phyloP scores from a whole-genome alignment of 2,797 vertebrate genomes.

The Euthynnus affinis region DNA sequence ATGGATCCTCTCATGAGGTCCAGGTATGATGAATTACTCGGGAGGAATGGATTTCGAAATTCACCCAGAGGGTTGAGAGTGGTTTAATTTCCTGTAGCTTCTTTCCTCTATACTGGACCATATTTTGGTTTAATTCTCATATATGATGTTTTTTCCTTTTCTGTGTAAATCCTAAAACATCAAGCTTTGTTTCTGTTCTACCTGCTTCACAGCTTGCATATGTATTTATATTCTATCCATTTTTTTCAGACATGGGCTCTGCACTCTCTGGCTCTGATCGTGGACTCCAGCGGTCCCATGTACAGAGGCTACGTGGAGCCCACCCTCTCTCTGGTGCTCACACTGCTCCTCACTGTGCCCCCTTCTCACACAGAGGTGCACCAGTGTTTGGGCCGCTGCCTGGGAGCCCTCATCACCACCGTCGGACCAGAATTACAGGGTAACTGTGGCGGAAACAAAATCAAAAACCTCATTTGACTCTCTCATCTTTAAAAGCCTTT shows the following conservation, averaged over 20 bases:
- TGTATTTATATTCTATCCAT: background rate
- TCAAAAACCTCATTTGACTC: slow-evolving; percentile 10
- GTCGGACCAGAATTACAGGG: slow-evolving; percentile 98
- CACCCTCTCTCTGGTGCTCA: slow-evolving; percentile 96
- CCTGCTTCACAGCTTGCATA: too few relatives aligned
- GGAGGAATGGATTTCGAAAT: slow-evolving; percentile 29
- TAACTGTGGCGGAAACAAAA: slow-evolving; percentile 66
- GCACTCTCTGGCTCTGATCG: slow-evolving; percentile 97
- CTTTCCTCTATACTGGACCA: background rate
- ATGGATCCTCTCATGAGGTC: slow-evolving; percentile 97
- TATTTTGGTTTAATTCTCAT: background rate
- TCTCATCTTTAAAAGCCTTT: background rate
- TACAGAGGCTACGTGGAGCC: slow-evolving; percentile 98
- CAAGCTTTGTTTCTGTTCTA: background rate
- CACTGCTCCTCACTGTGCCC: slow-evolving; percentile 95
- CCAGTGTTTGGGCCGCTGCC: slow-evolving; percentile 96
- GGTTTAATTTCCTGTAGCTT: background rate
- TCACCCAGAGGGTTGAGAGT: background rate
- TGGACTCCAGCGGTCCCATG: slow-evolving; percentile 99
- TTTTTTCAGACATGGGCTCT: slow-evolving; percentile 94
- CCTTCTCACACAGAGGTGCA: slow-evolving; percentile 98
- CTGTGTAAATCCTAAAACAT: background rate
- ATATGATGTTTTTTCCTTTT: background rate
- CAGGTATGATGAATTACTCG: slow-evolving; percentile 87
- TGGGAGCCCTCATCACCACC: slow-evolving; percentile 98